Evolutionary conservation across 2,888 invertebrate genomes (phyloP), one percentile per base, ranked within the genome.

Genomic region (Empis stercorea): DNA sequence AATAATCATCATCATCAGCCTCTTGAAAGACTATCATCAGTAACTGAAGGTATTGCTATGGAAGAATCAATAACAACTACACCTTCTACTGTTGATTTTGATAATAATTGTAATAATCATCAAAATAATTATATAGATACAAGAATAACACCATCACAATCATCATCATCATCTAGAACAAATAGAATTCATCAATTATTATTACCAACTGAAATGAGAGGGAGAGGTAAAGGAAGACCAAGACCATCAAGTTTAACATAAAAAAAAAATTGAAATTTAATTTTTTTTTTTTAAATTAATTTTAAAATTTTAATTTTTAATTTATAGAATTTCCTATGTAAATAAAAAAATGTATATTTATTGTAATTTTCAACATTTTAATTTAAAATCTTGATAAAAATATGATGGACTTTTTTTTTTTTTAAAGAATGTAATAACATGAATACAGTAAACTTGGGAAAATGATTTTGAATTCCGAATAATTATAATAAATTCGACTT

Each of bases 1-100:
- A 44, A 30, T 37, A 44, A 43, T 38, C 41, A 49, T 34, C 41
- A 40, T 43, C 45, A 45, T 30, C 34, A 14, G 46, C 45, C 32
- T 11, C 40, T n/a, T 14, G 13, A 14, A 36, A 23, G 45, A 4
- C 43, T 51, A 10, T 49, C 52, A 17, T 49, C 51, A 20, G 39
- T 49, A 13, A 45, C 45, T 10, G 49, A 49, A 37, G 51, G 49
- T 47, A 34, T 20, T 39, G 17, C 15, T 39, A 20, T 15, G 15
- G 20, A 39, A 13, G 13, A 39, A 17, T 39, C 39, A 17, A 41
- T 16, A 40, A 36, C 48, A 46, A 38, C 48, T 47, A 37, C 53
- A 23, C 45, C 52, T 48, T 52, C 53, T 13, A 14, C 20, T 30
- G 39, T 13, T 13, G 11, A 32, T 13, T 13, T 3, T 32, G 5